phyloP scores from a whole-genome alignment of 1,140 invertebrate genomes.

The Euura lappo region DNA sequence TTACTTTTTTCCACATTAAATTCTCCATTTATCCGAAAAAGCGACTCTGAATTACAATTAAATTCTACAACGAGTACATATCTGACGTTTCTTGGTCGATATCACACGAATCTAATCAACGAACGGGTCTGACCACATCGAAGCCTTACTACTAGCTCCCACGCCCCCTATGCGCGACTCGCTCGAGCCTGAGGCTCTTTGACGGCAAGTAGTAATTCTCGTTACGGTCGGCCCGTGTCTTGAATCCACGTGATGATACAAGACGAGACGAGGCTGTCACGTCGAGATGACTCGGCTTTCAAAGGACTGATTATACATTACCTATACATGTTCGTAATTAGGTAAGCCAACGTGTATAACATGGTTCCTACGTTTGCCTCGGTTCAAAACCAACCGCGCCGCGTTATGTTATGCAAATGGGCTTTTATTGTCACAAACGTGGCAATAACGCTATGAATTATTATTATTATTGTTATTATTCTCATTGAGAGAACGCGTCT shows the following conservation, averaged over 20 bases:
- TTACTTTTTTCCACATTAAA: too few species aligned
- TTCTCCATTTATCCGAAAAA: too few species aligned
- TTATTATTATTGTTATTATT: constrained; percentile 2
- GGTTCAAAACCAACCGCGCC: background rate
- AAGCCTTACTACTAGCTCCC: background rate
- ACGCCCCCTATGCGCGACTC: background rate
- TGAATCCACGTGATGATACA: background rate
- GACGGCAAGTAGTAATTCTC: background rate
- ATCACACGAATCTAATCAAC: background rate
- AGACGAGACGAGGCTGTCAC: background rate
- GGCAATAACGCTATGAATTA: background rate
- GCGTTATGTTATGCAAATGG: background rate
- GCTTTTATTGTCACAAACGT: background rate
- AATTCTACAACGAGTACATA: too few species aligned
- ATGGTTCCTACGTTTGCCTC: too few species aligned
- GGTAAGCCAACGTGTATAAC: too few species aligned
- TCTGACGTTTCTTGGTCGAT: background rate
- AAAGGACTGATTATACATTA: too few species aligned
- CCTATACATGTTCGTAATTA: too few species aligned
- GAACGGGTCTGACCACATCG: background rate
- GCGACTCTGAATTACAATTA: too few species aligned
- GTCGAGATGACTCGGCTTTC: too few species aligned
- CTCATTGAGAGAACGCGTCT: background rate
- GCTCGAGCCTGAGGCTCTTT: background rate
- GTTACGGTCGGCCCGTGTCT: background rate